phyloP scores from a whole-genome alignment of 2,888 invertebrate species.

The Caenorhabditis wallacei region DNA sequence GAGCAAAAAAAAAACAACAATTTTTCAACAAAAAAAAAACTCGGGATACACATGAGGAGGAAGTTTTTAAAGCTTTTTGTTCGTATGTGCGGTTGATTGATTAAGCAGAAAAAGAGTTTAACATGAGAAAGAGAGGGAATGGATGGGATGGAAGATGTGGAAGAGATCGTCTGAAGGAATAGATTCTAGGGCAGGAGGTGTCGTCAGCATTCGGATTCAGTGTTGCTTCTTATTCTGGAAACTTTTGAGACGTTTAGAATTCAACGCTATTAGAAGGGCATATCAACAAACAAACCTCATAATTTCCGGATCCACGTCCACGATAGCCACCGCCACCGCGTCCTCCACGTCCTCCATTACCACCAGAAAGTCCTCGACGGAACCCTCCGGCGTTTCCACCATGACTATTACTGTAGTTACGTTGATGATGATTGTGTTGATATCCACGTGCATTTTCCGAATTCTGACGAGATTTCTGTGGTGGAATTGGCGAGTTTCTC shows the following conservation, averaged over 20 bases:
- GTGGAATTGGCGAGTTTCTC: neutral
- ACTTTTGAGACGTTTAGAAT: constrained; percentile 14
- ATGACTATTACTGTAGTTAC: neutral
- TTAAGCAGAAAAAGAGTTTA: too few relatives aligned
- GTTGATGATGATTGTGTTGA: neutral
- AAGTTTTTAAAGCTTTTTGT: neutral
- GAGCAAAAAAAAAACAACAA: neutral
- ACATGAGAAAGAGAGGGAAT: neutral
- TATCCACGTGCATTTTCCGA: constrained; percentile 13
- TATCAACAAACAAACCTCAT: constrained; percentile 23
- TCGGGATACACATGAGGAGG: neutral
- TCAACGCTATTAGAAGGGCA: neutral
- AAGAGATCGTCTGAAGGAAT: too few relatives aligned
- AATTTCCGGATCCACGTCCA: constrained; percentile 12
- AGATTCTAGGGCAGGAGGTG: too few relatives aligned
- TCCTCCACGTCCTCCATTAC: constrained; percentile 13
- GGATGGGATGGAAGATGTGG: neutral
- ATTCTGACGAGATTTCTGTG: constrained; percentile 36
- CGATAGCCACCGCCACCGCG: constrained; percentile 8
- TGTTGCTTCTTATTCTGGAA: constrained; percentile 51
- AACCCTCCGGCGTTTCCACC: constrained; percentile 4
- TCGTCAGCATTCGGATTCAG: neutral
- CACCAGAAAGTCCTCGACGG: constrained; percentile 7
- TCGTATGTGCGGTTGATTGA: neutral
- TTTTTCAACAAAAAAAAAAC: too few relatives aligned